Base-by-base conservation (phyloP, 2,888 invertebrate genomes). In the Cremastinae sp. region DNA sequence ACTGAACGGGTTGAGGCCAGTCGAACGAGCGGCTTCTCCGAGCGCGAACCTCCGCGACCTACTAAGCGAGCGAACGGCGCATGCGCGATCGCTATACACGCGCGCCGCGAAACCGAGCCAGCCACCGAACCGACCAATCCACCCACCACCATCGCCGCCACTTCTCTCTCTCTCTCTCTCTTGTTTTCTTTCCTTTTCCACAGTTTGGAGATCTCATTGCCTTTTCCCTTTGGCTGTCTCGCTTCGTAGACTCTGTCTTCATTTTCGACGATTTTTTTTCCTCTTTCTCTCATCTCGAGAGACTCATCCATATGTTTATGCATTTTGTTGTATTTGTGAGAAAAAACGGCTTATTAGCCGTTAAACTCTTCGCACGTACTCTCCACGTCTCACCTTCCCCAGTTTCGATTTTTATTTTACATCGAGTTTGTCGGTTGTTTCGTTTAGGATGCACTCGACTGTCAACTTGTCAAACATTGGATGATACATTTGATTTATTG, bases 1-100 rank as follows among this genome's bases (percentile, higher is more conserved):
- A 82, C 82, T 82, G 81, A 81, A 76, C 76, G 77, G 53, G 41
- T 69, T 78, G 66, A 53, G 71, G 49, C 41, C 45, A 47, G 66
- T 71, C 80, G 76, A 65, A 79, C 80, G 78, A 81, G 80, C 78
- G 75, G 78, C 74, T 79, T 80, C 79, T 5, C 28, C 28, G 28
- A 28, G 75, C 81, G 83, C 80, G 78, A 70, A 75, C 53, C 41
- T 41, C 72, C 51, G 77, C 83, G 84, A 84, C 83, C 84, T 84
- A 84, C 84, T 83, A 83, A 84, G 49, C 72, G 58, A 56, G 62
- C 65, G 72, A 74, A 53, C 71, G 69, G 79, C 81, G 81, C 81
- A 79, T 81, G 81, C 81, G 81, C 78, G 58, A 69, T 37, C 64
- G 18, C 28, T 16, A 7, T 53, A 14, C 20, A 20, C 62, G 16